Evolutionary conservation across 2,797 vertebrate genomes (phyloP).

Genomic region (Cetoscarus ocellatus): DNA sequence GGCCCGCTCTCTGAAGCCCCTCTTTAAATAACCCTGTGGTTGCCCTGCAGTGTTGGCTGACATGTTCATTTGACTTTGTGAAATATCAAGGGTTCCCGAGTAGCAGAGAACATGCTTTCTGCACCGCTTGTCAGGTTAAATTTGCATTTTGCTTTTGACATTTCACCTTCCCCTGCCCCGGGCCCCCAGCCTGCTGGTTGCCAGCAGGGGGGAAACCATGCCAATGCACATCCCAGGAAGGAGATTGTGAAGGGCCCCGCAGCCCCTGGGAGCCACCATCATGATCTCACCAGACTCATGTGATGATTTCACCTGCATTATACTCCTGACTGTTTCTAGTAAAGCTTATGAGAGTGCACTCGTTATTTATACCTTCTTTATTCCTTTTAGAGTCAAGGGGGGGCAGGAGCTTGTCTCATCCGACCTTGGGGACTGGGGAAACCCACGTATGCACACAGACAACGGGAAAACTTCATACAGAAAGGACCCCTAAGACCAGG

Average conservation of each 20-base stretch:
- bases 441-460: too few relatives aligned
- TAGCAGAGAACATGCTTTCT: constrained; percentile 82
- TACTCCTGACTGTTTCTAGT: constrained; percentile 13
- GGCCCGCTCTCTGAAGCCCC: constrained; percentile 56
- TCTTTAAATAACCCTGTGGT: constrained; percentile 80
- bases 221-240: constrained; percentile 67
- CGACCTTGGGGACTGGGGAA: too few relatives aligned
- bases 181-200: constrained; percentile 51
- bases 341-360: not conserved
- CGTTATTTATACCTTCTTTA: too few relatives aligned
- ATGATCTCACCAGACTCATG: constrained; percentile 14
- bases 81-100: constrained; percentile 85
- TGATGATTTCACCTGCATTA: constrained; percentile 14
- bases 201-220: constrained; percentile 47
- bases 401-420: too few relatives aligned
- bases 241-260: constrained; percentile 59
- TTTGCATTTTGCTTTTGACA: constrained; percentile 79
- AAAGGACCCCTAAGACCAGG: too few relatives aligned
- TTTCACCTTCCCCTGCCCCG: constrained; percentile 72
- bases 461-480: too few relatives aligned
- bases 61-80: constrained; percentile 85
- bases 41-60: constrained; percentile 71
- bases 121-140: constrained; percentile 79
- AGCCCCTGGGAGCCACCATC: constrained; percentile 51
- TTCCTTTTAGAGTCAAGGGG: too few relatives aligned